phyloP scores from a whole-genome alignment of 2,113 vertebrate genomes.

The Oryzias woworae region DNA sequence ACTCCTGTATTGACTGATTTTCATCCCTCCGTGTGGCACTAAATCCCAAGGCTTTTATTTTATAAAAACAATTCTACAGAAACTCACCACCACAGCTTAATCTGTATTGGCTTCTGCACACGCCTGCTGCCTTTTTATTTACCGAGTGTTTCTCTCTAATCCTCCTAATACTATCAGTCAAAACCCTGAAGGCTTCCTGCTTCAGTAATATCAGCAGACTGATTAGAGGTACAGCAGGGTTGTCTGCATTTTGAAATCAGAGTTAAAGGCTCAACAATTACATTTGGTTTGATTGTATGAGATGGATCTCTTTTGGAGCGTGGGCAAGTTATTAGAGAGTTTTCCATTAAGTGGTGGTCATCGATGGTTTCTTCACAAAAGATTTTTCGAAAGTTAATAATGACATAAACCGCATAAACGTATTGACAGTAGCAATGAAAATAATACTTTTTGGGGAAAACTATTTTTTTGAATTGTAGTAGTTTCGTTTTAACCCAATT shows the following conservation, averaged over 20 bases:
- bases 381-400: too few species aligned
- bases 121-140: slow-evolving; percentile 47
- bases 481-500: too few species aligned
- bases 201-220: slow-evolving; percentile 21
- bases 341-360: not conserved
- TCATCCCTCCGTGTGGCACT: not conserved
- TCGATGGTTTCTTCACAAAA: not conserved
- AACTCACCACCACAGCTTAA: slow-evolving; percentile 11
- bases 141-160: slow-evolving; percentile 40
- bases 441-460: too few species aligned
- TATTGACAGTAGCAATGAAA: too few species aligned
- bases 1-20: slow-evolving; percentile 26
- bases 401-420: too few species aligned
- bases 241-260: too few species aligned
- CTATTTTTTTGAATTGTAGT: too few species aligned
- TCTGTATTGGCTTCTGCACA: slow-evolving; percentile 25
- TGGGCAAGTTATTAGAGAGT: not conserved
- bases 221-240: not conserved
- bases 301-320: not conserved
- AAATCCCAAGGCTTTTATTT: slow-evolving; percentile 17
- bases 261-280: too few species aligned
- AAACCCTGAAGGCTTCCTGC: slow-evolving; percentile 16
- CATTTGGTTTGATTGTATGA: not conserved
- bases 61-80: not conserved
- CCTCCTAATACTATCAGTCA: slow-evolving; percentile 26